Percentiles rank a stretch among this genome's conserved stretches.
Conservation (phyloP, 2,888 invertebrate species). For the Cartodere bifasciata region DNA sequence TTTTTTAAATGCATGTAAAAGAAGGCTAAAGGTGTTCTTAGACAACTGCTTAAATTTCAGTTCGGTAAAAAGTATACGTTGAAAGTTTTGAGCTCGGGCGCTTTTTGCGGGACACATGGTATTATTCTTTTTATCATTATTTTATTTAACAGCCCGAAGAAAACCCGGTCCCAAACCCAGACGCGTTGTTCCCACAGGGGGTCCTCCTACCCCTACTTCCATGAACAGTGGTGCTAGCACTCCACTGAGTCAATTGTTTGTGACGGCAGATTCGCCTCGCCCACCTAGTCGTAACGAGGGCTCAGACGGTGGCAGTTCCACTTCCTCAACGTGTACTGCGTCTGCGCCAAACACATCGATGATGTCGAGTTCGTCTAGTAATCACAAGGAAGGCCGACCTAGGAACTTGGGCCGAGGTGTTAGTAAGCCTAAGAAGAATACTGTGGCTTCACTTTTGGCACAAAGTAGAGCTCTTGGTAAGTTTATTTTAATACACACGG, state of each 20-base stretch:
- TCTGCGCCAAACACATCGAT: slow-evolving; percentile 12
- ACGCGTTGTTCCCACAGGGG: slow-evolving; percentile 39
- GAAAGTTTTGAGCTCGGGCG: too few species aligned
- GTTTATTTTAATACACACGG: too few species aligned
- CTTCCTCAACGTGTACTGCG: slow-evolving; percentile 23
- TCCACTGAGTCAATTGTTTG: slow-evolving; percentile 42
- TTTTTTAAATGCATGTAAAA: too few species aligned
- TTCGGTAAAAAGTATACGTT: too few species aligned
- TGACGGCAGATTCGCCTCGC: slow-evolving; percentile 46
- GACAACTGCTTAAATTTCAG: too few species aligned
- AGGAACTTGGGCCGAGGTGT: slow-evolving; percentile 77
- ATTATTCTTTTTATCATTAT: too few species aligned
- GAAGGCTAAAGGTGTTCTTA: too few species aligned
- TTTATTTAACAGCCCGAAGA: slow-evolving; percentile 60
- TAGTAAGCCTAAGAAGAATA: slow-evolving; percentile 86
- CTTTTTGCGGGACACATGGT: too few species aligned
- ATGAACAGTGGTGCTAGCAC: slow-evolving; percentile 39
- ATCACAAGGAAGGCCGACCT: slow-evolving; percentile 62
- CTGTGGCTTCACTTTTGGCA: slow-evolving; percentile 75
- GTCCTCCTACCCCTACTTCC: slow-evolving; percentile 37
- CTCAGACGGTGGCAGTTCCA: slow-evolving; percentile 27
- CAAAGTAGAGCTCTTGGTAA: slow-evolving; percentile 68
- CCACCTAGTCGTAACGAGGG: slow-evolving; percentile 39
- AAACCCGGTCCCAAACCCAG: slow-evolving; percentile 63
- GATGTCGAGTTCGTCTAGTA: slow-evolving; percentile 19